A percentile compares a stretch with the other conserved stretches of the same genome.
phyloP scores from a whole-genome alignment of 35 echinoderm and acorn worm genomes.

The Ptychodera flava region DNA sequence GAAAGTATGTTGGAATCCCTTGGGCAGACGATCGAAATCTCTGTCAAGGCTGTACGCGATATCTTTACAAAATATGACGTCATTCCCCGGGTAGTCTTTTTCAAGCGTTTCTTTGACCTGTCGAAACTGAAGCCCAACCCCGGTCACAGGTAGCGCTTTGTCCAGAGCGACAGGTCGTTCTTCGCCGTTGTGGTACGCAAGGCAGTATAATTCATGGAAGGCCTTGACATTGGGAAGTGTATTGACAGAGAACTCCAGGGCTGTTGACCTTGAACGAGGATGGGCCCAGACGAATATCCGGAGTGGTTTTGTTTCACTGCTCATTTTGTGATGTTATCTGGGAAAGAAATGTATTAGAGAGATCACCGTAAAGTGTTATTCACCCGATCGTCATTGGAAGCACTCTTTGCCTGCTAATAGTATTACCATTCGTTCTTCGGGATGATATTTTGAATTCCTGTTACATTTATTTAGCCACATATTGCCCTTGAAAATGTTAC shows the following conservation, averaged over 20 bases:
- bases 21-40: constrained; percentile 46
- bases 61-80: constrained; percentile 77
- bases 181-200: constrained; percentile 54
- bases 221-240: constrained; percentile 48
- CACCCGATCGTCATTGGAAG: no score
- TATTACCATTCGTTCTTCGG: no score
- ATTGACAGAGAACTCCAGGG: constrained; percentile 50
- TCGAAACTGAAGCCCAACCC: constrained; percentile 25
- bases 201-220: constrained; percentile 57
- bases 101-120: constrained; percentile 60
- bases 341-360: no score
- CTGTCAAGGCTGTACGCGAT: constrained; percentile 37
- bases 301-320: no score
- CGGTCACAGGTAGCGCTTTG: constrained; percentile 12
- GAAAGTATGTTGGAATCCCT: constrained; percentile 72
- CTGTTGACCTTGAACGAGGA: constrained; percentile 58
- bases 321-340: no score
- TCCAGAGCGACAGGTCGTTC: constrained; percentile 26
- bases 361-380: no score
- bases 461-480: no score
- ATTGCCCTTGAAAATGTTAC: no score
- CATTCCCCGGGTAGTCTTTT: constrained; percentile 33
- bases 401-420: no score
- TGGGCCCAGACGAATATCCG: constrained; percentile 56
- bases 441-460: no score